These are phyloP conservation scores for Sebastes oblongus DNA, from an alignment of 2,797 vertebrate genomes.

Conservation along the genomic window DNA sequence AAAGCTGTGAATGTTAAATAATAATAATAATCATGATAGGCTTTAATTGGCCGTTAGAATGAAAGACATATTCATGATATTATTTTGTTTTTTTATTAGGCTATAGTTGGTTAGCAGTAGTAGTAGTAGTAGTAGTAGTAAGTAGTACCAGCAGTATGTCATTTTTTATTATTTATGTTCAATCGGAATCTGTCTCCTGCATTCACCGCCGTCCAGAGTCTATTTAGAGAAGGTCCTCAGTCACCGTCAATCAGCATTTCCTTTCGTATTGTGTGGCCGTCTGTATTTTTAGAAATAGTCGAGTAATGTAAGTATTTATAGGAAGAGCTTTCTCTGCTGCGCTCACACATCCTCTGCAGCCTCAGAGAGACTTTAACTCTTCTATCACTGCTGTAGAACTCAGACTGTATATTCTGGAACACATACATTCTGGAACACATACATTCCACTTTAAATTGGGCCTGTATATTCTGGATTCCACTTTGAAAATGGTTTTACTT, in stretches of 20 bases:
- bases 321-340: conserved; percentile 34
- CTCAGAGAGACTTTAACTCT: conserved; percentile 10
- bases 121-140: no score
- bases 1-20: background rate
- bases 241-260: conserved; percentile 70
- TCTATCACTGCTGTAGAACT: no score
- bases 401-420: no score
- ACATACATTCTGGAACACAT: no score
- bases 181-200: background rate
- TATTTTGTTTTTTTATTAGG: background rate
- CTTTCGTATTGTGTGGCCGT: conserved; percentile 67
- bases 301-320: conserved; percentile 75
- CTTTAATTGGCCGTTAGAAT: background rate
- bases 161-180: background rate
- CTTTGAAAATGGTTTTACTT: background rate
- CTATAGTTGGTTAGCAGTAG: background rate
- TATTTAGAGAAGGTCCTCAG: conserved; percentile 47
- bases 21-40: fast-evolving
- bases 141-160: background rate
- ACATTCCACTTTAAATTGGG: no score
- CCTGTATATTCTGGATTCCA: no score
- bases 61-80: background rate
- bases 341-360: conserved; percentile 44
- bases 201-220: background rate
- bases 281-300: conserved; percentile 76